Base-by-base conservation (phyloP, 2,797 vertebrate genomes). In the Poecile montanus region DNA sequence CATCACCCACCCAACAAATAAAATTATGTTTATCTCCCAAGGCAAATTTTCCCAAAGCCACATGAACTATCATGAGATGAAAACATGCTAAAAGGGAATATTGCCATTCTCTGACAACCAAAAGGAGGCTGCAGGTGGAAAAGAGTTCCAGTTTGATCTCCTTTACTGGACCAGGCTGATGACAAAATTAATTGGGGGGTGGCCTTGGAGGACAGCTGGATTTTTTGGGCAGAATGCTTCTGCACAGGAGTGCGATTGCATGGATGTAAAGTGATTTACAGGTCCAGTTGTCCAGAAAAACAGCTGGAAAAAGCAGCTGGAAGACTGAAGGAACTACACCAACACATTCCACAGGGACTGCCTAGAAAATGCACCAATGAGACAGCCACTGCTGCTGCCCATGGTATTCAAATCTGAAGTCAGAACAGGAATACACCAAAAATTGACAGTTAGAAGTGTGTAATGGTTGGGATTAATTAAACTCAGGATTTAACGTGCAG, bases 391-490 rank as follows among this genome's bases (percentile, higher is more conserved):
- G 42, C 27, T 78, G 25, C 23, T n/a, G 42, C 34, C 38, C 20
- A 1, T 4, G 9, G 11, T 18, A 21, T 7, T 54, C 56, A 36
- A 19, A 65, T 56, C n/a, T 57, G 32, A 68, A 95, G 38, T 58
- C 70, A 85, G 54, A 72, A 68, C 11, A 45, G 9, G 36, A 76
- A 66, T 4, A 51, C 12, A 16, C 0, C 0, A 66, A 79, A 93
- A 85, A 61, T 0, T 56, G 67, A 61, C 45, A 89, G 25, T 36
- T 36, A 80, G n/a, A 63, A 71, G 44, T 48, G 60, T 36, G 22
- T 74, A 79, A 91, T 73, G 56, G 11, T 13, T 51, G 36, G 75
- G 75, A 70, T 92, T 94, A 89, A 94, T 85, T 91, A 92, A 94
- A 89, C 56, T 62, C 36, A 26, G 82, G 60, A 30, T 26, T 72